Percentiles rank a stretch among this genome's conserved stretches.
phyloP scores from a whole-genome alignment of 2,888 invertebrate genomes.

The Agriopis leucophaearia region DNA sequence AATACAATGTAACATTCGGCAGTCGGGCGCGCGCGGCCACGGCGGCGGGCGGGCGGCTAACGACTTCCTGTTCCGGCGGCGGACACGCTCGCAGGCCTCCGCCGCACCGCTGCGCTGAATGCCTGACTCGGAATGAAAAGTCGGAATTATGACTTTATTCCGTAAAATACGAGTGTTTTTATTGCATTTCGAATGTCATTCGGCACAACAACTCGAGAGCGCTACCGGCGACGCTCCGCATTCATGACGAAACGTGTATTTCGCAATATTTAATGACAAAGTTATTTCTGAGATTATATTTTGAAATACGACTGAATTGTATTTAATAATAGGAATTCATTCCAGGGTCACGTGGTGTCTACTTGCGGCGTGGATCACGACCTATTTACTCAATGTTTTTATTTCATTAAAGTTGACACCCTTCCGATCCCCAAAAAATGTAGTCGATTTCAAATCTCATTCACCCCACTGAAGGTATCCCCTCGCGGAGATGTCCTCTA shows the following conservation, averaged over 20 bases:
- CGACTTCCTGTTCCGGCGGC: conserved; percentile 76
- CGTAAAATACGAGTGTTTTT: conserved; percentile 63
- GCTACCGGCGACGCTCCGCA: conserved; percentile 13
- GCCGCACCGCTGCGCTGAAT: conserved; percentile 49
- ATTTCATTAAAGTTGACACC: conserved; percentile 42
- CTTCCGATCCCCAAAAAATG: conserved; percentile 44
- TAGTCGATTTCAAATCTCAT: conserved; percentile 33
- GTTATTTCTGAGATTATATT: conserved; percentile 14
- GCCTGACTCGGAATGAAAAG: conserved; percentile 48
- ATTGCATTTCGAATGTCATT: conserved; percentile 54
- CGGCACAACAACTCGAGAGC: conserved; percentile 43
- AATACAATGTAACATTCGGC: conserved; percentile 55
- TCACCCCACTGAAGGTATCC: conserved; percentile 33
- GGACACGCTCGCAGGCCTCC: conserved; percentile 50
- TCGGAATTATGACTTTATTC: conserved; percentile 59
- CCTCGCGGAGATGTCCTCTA: neutral
- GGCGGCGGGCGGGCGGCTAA: conserved; percentile 57
- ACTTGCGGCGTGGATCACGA: conserved; percentile 2
- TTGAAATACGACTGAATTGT: conserved; percentile 13
- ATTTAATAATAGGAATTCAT: neutral
- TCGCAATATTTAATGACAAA: conserved; percentile 14
- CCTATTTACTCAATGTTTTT: conserved; percentile 34
- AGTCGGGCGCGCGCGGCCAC: too few relatives aligned
- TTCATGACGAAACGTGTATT: conserved; percentile 21
- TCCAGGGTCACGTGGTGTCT: too few relatives aligned